phyloP scores from a whole-genome alignment of 2,797 vertebrate species.

The Alosa sapidissima region DNA sequence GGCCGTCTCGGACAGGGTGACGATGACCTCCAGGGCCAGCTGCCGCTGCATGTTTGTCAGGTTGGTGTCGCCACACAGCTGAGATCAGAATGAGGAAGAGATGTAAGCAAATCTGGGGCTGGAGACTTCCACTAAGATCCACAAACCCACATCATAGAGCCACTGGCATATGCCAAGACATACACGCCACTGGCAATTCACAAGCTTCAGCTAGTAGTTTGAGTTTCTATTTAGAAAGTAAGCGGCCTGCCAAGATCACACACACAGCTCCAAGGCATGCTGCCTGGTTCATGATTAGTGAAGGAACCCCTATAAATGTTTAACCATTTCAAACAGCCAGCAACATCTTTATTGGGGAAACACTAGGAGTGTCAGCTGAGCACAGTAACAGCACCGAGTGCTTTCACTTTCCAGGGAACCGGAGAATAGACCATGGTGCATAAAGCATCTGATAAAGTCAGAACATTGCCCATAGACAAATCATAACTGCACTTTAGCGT shows the following conservation, averaged over 20 bases:
- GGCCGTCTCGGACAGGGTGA: slow-evolving; percentile 95
- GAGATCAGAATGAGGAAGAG: slow-evolving; percentile 33
- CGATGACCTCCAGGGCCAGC: slow-evolving; percentile 93
- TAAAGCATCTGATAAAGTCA: background rate
- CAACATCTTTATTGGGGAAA: background rate
- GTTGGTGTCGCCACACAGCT: slow-evolving; percentile 91
- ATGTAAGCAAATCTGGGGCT: background rate
- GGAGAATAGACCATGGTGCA: background rate
- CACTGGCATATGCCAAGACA: background rate
- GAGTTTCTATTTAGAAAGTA: background rate
- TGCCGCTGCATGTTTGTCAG: slow-evolving; percentile 97
- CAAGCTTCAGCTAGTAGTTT: background rate
- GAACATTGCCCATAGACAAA: background rate
- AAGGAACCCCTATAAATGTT: background rate
- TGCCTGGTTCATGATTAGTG: background rate
- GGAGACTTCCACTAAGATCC: background rate
- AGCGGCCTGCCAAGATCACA: background rate
- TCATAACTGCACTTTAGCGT: background rate
- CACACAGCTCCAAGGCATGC: background rate
- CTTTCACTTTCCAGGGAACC: background rate
- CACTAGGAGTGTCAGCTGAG: background rate
- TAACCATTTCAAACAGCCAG: background rate
- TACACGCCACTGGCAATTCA: background rate
- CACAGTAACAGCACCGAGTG: background rate
- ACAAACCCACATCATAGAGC: background rate